Percentiles rank a stretch among this genome's conserved stretches.
Evolutionary conservation across 2,113 vertebrate genomes (phyloP).

Genomic region (Stegostoma tigrinum): DNA sequence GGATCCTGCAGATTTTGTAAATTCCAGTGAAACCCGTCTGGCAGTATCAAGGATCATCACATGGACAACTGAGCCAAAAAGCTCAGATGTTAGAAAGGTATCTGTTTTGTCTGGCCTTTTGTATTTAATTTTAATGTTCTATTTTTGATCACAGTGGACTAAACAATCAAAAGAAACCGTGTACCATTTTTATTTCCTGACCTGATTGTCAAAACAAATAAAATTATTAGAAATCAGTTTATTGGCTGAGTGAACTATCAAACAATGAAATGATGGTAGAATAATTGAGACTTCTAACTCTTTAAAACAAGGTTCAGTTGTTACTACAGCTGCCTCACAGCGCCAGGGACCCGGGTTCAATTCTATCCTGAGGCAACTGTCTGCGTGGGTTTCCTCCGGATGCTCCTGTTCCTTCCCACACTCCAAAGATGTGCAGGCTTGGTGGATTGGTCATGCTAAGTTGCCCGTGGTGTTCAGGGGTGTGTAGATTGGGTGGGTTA

Average conservation of each 20-base stretch:
- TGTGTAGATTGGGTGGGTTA: no score
- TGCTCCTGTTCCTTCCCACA: no score
- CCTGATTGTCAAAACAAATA: background rate
- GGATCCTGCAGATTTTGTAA: conserved; percentile 90
- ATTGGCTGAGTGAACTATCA: background rate
- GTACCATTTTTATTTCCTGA: background rate
- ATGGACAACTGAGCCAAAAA: conserved; percentile 95
- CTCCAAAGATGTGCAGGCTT: no score
- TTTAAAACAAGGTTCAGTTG: background rate
- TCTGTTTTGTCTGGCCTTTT: conserved; percentile 29
- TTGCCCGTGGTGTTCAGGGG: no score
- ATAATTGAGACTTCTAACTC: background rate
- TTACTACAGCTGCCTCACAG: no score
- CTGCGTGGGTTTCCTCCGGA: no score
- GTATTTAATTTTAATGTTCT: background rate
- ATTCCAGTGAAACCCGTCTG: conserved; percentile 90
- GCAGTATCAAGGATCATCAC: conserved; percentile 94
- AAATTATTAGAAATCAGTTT: background rate
- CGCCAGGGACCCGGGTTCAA: no score
- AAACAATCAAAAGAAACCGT: background rate
- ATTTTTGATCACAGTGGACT: background rate
- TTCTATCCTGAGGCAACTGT: no score
- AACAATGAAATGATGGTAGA: background rate
- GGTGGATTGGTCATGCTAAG: no score
- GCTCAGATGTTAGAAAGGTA: conserved; percentile 92